Evolutionary conservation across 2,113 vertebrate species (phyloP).

Genomic region (Paratilapia polleni): DNA sequence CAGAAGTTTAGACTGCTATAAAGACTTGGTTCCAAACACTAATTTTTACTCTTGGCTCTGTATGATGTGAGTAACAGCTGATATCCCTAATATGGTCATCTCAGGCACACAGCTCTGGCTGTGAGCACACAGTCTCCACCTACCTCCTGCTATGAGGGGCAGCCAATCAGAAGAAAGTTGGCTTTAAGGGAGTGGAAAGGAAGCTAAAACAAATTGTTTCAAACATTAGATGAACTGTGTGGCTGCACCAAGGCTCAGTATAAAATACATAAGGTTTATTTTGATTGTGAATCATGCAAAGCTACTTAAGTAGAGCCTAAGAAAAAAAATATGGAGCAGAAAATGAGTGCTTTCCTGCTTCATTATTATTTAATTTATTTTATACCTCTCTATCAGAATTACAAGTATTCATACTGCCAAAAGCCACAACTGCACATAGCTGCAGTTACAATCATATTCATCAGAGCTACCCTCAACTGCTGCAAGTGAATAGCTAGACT

Average conservation of each 20-base stretch:
- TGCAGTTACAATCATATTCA: conserved; percentile 7
- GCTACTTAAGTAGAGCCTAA: background rate
- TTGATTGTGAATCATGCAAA: background rate
- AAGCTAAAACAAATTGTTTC: background rate
- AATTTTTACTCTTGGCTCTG: background rate
- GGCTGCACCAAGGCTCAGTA: background rate
- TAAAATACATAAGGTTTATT: background rate
- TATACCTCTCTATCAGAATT: too few species aligned
- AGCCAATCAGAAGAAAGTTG: background rate
- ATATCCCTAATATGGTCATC: background rate
- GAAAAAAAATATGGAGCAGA: background rate
- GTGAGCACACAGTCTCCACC: background rate
- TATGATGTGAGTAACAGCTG: background rate
- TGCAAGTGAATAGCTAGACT: background rate
- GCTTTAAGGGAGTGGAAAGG: background rate
- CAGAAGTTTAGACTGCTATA: background rate
- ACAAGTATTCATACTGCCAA: background rate
- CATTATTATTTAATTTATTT: background rate
- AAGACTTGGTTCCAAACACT: background rate
- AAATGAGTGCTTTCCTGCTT: background rate
- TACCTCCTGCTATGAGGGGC: background rate
- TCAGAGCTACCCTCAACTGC: background rate
- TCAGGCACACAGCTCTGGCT: background rate
- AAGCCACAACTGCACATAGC: background rate
- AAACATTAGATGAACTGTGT: background rate